A percentile compares a stretch with the other conserved stretches of the same genome.
These are phyloP conservation scores for Psix sp. DNA, from an alignment of 1,140 invertebrate species.

Conservation along the genomic window DNA sequence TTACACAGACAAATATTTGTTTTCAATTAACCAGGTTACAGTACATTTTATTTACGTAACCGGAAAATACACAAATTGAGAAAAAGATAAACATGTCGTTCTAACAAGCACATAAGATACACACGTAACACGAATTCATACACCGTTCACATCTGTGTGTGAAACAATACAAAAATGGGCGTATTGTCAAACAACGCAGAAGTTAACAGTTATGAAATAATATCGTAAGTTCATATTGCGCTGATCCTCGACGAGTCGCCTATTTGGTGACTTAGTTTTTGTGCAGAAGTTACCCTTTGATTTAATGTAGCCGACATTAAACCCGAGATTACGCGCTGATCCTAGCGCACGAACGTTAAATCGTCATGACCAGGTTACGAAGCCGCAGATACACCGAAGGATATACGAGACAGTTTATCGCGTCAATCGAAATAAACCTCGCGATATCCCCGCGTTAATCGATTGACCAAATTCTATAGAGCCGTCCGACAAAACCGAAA, in stretches of 20 bases:
- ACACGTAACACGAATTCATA: no score
- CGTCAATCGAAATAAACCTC: slow-evolving; percentile 63
- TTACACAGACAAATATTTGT: no score
- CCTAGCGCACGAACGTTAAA: slow-evolving; percentile 60
- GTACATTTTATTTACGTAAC: no score
- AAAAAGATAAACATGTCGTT: no score
- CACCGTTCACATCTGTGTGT: no score
- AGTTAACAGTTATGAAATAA: neutral
- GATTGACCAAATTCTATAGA: slow-evolving; percentile 57
- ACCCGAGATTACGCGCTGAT: slow-evolving; percentile 63
- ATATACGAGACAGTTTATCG: slow-evolving; percentile 61
- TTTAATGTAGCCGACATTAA: slow-evolving; percentile 66
- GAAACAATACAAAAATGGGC: no score
- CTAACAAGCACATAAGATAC: no score
- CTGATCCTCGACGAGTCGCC: slow-evolving; percentile 5
- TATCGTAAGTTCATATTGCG: slow-evolving; percentile 16
- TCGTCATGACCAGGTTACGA: slow-evolving; percentile 53
- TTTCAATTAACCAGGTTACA: no score
- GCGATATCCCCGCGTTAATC: slow-evolving; percentile 58
- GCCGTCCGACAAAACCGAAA: slow-evolving; percentile 44
- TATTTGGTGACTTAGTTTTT: slow-evolving; percentile 24
- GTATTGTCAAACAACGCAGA: neutral
- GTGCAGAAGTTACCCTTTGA: slow-evolving; percentile 36
- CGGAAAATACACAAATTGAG: no score
- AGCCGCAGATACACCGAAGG: slow-evolving; percentile 49